A percentile compares a stretch with the other conserved stretches of the same genome.
phyloP scores from a whole-genome alignment of 2,113 vertebrate genomes.

The Fulmarus glacialis region DNA sequence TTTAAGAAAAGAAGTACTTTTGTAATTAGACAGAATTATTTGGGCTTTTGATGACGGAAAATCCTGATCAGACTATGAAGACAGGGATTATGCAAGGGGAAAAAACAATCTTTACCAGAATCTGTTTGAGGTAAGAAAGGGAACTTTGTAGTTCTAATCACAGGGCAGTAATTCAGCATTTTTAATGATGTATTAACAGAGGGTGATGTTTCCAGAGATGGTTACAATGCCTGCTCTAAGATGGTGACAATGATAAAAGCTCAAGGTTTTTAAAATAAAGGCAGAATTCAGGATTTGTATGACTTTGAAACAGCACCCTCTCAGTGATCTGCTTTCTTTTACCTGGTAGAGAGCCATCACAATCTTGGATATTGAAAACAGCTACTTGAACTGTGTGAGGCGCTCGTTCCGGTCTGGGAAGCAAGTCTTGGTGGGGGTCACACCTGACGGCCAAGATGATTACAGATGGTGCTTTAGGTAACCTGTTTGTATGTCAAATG shows the following conservation, averaged over 20 bases:
- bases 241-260: background rate
- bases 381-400: constrained; percentile 80
- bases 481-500: background rate
- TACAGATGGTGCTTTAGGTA: constrained; percentile 92
- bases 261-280: background rate
- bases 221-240: background rate
- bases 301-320: background rate
- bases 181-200: background rate
- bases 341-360: constrained; percentile 88
- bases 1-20: background rate
- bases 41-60: background rate
- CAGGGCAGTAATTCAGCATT: background rate
- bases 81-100: background rate
- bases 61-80: background rate
- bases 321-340: background rate
- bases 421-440: constrained; percentile 81
- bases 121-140: background rate
- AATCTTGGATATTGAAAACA: constrained; percentile 93
- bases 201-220: background rate
- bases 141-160: background rate
- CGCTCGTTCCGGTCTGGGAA: constrained; percentile 85
- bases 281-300: background rate
- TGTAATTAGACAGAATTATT: background rate
- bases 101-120: background rate
- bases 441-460: constrained; percentile 80